phyloP scores from a whole-genome alignment of 2,888 invertebrate genomes.

The Caradrina clavipalpis region DNA sequence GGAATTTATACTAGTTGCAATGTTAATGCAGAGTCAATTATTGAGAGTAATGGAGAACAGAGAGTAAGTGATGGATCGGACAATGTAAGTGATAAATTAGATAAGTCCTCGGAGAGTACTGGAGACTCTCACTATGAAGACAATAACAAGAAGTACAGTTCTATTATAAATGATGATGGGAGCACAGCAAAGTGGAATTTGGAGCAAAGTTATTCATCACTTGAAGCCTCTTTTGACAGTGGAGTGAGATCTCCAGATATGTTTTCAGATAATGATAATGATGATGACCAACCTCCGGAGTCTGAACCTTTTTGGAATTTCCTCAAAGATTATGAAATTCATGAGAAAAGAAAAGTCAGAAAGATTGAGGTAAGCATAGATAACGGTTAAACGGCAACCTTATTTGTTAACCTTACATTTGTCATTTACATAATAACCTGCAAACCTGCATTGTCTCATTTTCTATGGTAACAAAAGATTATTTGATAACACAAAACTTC shows the following conservation, averaged over 20 bases:
- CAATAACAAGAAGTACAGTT: conserved; percentile 71
- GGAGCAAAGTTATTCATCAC: conserved; percentile 85
- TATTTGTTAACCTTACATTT: conserved; percentile 34
- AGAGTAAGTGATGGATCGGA: conserved; percentile 69
- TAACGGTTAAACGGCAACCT: conserved; percentile 7
- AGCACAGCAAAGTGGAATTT: conserved; percentile 81
- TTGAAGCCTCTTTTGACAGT: conserved; percentile 87
- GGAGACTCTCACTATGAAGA: conserved; percentile 82
- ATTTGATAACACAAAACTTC: conserved; percentile 3
- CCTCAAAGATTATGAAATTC: conserved; percentile 81
- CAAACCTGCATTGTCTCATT: conserved; percentile 7
- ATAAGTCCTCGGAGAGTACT: conserved; percentile 79
- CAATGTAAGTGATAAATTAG: conserved; percentile 70
- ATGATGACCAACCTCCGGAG: conserved; percentile 67
- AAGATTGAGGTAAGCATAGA: conserved; percentile 81
- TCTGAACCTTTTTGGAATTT: conserved; percentile 82
- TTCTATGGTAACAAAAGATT: neutral
- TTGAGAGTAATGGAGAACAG: conserved; percentile 65
- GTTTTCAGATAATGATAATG: conserved; percentile 92
- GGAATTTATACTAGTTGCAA: conserved; percentile 57
- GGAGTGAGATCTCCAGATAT: conserved; percentile 92
- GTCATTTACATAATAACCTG: conserved; percentile 48
- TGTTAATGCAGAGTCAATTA: conserved; percentile 58
- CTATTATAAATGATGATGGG: conserved; percentile 69
- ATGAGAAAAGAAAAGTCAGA: conserved; percentile 82